Percentiles rank a stretch among this genome's conserved stretches.
phyloP scores from a whole-genome alignment of 2,113 vertebrate species.

The Polyodon spathula region DNA sequence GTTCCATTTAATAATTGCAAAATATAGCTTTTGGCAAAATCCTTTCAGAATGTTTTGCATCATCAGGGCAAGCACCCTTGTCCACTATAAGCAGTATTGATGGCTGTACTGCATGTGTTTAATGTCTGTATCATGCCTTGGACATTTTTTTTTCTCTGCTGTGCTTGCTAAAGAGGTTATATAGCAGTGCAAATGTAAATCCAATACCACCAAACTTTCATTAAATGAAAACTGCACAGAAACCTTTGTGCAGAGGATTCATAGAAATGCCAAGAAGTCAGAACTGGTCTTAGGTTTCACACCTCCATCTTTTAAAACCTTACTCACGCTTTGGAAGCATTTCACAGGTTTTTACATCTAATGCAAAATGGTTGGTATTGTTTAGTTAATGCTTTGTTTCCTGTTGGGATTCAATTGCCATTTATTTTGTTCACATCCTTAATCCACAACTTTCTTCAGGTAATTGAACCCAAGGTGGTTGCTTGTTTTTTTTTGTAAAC shows the following conservation, averaged over 20 bases:
- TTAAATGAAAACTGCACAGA: background rate
- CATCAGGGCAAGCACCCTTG: background rate
- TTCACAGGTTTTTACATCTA: background rate
- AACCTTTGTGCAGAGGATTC: background rate
- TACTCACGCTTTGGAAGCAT: background rate
- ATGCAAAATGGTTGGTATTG: constrained; percentile 4
- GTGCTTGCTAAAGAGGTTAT: background rate
- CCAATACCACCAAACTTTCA: background rate
- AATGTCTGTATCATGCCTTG: background rate
- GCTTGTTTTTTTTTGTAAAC: constrained; percentile 37
- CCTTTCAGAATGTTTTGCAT: constrained; percentile 1
- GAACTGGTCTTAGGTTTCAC: background rate
- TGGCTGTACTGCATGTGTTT: no score
- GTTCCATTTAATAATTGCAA: background rate
- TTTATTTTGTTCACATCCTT: constrained; percentile 23
- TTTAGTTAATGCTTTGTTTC: constrained; percentile 17
- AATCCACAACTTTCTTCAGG: constrained; percentile 32
- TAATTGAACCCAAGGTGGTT: constrained; percentile 40
- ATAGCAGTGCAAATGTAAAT: background rate
- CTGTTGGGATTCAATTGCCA: constrained; percentile 24
- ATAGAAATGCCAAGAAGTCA: background rate
- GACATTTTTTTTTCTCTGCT: background rate
- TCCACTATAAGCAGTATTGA: no score
- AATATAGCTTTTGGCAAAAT: background rate
- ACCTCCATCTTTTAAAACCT: background rate